Evolutionary conservation across 2,888 invertebrate genomes (phyloP).

Genomic region (Carabus problematicus): DNA sequence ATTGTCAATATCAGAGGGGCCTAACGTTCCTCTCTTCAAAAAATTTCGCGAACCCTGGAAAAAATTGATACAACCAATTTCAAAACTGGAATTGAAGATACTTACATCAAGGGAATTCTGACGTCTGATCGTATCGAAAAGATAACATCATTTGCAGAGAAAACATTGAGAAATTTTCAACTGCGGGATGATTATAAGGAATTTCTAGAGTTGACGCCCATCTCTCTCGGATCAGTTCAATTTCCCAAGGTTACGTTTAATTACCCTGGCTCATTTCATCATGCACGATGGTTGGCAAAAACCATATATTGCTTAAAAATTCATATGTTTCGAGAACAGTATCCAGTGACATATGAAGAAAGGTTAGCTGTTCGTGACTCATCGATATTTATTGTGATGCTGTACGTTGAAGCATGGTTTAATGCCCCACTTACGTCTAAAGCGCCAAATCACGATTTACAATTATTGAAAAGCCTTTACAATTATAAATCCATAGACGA

Average conservation of each 20-base stretch:
- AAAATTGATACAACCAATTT: neutral
- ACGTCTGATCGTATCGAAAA: neutral
- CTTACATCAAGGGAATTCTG: neutral
- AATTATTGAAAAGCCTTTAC: constrained; percentile 31
- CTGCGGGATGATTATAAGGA: constrained; percentile 10
- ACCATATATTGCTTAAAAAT: too few species aligned
- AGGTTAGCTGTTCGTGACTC: neutral
- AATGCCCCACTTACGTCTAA: constrained; percentile 1
- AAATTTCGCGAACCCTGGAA: neutral
- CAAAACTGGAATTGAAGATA: neutral
- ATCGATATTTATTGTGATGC: constrained; percentile 3
- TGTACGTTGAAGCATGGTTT: constrained; percentile 17
- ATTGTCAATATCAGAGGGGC: neutral
- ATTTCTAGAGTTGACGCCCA: neutral
- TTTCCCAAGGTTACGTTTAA: too few species aligned
- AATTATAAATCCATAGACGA: constrained; percentile 19
- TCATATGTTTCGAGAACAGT: neutral
- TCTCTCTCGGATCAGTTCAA: constrained; percentile 1
- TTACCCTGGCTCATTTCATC: neutral
- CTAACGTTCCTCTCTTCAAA: neutral
- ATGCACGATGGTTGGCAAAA: too few species aligned
- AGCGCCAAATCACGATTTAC: constrained; percentile 32
- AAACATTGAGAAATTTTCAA: too few species aligned
- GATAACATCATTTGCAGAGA: neutral
- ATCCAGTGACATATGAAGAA: neutral